Evolutionary conservation across 2,113 vertebrate genomes (phyloP).

Genomic region (cat (Felis catus)): F.catus_Fca126_mat1.0 CM031416.1:89641501-89642000

Average conservation of each 20-base stretch:
- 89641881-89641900: background rate
- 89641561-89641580: background rate
- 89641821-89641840: background rate
- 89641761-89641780: background rate
- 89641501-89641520: background rate
- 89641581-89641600: background rate
- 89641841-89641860: background rate
- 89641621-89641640: background rate
- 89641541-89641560: background rate
- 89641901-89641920: background rate
- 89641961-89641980: background rate
- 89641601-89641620: background rate
- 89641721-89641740: background rate
- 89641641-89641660: background rate
- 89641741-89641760: background rate
- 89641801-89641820: background rate
- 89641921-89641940: background rate
- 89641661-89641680: background rate
- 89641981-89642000: background rate
- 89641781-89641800: background rate
- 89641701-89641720: background rate
- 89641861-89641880: background rate
- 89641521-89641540: background rate
- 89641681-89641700: accelerated
- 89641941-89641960: background rate